A percentile compares a stretch with the other conserved stretches of the same genome.
Conservation (phyloP, 2,888 invertebrate genomes). For the Drosophila colorata region DNA sequence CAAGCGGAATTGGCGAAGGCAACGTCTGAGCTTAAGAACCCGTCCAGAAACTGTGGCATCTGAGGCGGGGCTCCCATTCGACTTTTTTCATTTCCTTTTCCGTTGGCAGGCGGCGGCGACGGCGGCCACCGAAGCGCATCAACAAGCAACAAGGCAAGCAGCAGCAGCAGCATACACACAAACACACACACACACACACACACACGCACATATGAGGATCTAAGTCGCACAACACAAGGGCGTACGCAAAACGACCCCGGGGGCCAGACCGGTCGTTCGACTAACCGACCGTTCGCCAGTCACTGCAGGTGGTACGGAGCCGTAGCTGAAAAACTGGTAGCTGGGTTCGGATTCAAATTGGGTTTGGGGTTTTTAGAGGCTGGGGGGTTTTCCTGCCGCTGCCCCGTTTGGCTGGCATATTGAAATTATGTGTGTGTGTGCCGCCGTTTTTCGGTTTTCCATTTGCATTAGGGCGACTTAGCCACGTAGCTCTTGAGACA, state of each 20-base stretch:
- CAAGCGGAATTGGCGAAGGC: conserved; percentile 72
- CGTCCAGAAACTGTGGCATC: conserved; percentile 38
- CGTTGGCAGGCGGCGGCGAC: conserved; percentile 65
- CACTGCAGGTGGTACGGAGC: conserved; percentile 66
- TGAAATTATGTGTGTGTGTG: conserved; percentile 60
- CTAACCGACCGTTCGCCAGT: conserved; percentile 32
- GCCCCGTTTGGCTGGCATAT: conserved; percentile 53
- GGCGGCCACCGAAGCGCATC: conserved; percentile 79
- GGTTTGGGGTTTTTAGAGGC: neutral
- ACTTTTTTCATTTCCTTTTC: conserved; percentile 80
- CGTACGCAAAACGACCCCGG: conserved; percentile 70
- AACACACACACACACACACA: neutral
- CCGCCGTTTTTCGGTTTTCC: conserved; percentile 51
- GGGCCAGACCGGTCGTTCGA: conserved; percentile 45
- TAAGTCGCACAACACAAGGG: conserved; percentile 34
- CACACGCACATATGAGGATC: conserved; percentile 37
- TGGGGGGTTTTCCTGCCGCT: conserved; percentile 1
- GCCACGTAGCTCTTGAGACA: conserved; percentile 52
- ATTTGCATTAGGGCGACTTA: conserved; percentile 64
- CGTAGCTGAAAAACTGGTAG: conserved; percentile 29
- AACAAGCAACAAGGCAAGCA: conserved; percentile 57
- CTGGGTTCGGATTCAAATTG: conserved; percentile 14
- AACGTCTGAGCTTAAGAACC: conserved; percentile 37
- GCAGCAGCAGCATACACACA: neutral
- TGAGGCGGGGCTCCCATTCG: conserved; percentile 61